phyloP scores from a whole-genome alignment of 2,797 vertebrate genomes.

The Lindbergichthys nudifrons region DNA sequence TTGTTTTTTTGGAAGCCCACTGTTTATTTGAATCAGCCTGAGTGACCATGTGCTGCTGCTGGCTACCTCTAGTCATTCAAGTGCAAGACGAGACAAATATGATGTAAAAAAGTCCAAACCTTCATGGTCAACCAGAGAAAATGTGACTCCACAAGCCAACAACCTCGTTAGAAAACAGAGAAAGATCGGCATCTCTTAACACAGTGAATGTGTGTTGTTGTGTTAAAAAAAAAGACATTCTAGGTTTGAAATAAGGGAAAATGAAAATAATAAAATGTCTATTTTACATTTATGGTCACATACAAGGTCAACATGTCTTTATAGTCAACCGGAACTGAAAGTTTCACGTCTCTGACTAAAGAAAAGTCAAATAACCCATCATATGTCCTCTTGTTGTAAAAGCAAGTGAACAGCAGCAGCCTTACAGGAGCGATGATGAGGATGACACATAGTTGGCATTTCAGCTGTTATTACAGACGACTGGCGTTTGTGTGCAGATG shows the following conservation, averaged over 20 bases:
- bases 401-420: slow-evolving; percentile 7
- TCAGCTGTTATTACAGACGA: slow-evolving; percentile 41
- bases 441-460: slow-evolving; percentile 37
- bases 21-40: neutral
- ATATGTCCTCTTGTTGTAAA: slow-evolving; percentile 4
- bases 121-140: neutral
- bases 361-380: neutral
- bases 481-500: slow-evolving; percentile 35
- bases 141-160: slow-evolving; percentile 13
- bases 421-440: slow-evolving; percentile 11
- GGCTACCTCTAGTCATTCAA: neutral
- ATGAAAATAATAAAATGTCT: neutral
- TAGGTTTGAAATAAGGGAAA: neutral
- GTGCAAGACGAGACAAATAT: neutral
- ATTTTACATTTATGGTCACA: neutral
- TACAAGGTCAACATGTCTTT: slow-evolving; percentile 4
- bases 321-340: neutral
- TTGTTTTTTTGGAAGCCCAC: neutral
- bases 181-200: neutral
- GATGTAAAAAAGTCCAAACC: slow-evolving; percentile 6
- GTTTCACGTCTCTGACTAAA: neutral
- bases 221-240: neutral
- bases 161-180: neutral
- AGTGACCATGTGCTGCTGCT: neutral
- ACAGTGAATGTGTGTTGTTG: neutral